Conservation (phyloP, 2,113 vertebrate species). For the Rhagologus leucostigma region DNA sequence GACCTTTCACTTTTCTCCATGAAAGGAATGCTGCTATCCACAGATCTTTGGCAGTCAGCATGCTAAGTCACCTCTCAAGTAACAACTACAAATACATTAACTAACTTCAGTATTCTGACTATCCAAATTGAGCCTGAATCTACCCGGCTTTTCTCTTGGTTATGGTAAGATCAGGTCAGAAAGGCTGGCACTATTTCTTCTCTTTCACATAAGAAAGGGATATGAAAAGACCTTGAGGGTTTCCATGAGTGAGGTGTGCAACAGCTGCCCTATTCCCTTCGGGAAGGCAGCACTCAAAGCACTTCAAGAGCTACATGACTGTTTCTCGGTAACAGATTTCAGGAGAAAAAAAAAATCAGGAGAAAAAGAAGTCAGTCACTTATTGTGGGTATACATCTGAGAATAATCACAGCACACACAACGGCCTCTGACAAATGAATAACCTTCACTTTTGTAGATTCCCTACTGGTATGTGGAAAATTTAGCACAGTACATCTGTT, state of each 20-base stretch:
- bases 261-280: neutral
- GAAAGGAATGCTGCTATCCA: neutral
- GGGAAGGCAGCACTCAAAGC: neutral
- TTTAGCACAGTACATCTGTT: neutral
- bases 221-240: neutral
- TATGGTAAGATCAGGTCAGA: neutral
- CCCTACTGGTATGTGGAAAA: neutral
- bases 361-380: fast-evolving
- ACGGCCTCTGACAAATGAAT: neutral
- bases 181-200: neutral
- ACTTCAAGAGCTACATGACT: neutral
- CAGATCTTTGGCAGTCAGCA: neutral
- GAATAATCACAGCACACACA: neutral
- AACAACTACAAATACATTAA: neutral
- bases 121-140: neutral
- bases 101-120: neutral
- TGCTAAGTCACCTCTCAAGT: neutral
- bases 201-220: fast-evolving
- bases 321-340: neutral
- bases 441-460: neutral
- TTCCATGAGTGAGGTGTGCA: neutral
- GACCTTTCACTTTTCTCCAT: neutral
- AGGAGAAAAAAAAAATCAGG: neutral
- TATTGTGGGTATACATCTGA: neutral
- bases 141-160: neutral